Evolutionary conservation across 2,113 vertebrate species (phyloP), one percentile per base, ranked within the genome.

Genomic region (Phalacrocorax aristotelis): DNA sequence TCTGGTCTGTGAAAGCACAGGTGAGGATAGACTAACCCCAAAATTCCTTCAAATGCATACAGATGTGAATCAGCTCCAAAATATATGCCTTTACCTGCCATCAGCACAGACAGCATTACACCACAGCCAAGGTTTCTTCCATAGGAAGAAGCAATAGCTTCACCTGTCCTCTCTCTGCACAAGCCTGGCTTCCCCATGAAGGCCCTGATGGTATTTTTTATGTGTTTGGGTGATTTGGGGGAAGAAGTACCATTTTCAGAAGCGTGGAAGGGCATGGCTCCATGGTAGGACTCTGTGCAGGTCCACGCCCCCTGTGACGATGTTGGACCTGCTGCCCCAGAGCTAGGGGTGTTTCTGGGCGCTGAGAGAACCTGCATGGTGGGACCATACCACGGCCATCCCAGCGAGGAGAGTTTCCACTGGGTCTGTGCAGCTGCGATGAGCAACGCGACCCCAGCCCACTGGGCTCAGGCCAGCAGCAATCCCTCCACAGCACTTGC

Each of bases 311-410:
- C 8, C 11, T 5, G 9, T 0, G 7, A 4, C 14, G 68, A 34
- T 36, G 17, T 30, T 65, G 38, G 11, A 32, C 42, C 15, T 15
- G 7, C 48, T 88, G 25, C 18, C 34, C 13, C 40, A 29, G 25
- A 76, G 8, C 14, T 36, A 29, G n/a, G 29, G 27, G 3, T 16
- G 7, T 77, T 93, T 87, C 52, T 81, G 58, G 25, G 15, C 34
- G 34, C 40, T 79, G 42, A 74, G 15, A 64, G 6, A 27, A 48
- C 14, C 38, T 62, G 1, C 1, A 0, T n/a, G 55, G 57, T 78
- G 36, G 38, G 62, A 23, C 10, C 15, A 11, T 0, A 8, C 13
- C 0, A 0, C 11, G 9, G 18, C 14, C 40, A 57, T 5, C 20
- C 20, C 49, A 61, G 11, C 0, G 2, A 18, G 16, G 23, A 72